Evolutionary conservation across 2,888 invertebrate species (phyloP).

Genomic region (Zygogramma bicolorata): DNA sequence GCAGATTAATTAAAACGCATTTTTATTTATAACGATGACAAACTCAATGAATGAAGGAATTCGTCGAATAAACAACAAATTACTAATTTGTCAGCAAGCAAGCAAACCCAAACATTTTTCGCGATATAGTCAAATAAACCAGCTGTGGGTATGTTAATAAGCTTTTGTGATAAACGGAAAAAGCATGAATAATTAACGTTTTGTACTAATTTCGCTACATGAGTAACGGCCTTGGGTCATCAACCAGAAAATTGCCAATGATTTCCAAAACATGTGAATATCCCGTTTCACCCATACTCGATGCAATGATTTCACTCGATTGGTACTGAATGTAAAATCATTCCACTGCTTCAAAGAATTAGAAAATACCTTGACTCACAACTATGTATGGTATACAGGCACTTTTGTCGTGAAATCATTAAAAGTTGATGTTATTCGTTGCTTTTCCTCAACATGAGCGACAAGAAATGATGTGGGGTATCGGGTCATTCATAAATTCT

Average conservation of each 20-base stretch:
- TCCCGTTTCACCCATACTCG: background rate
- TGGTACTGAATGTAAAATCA: too few species aligned
- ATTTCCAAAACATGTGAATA: background rate
- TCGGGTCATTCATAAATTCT: too few species aligned
- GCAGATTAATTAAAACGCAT: constrained; percentile 7
- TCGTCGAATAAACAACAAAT: constrained; percentile 8
- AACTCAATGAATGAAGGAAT: background rate
- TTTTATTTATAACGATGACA: constrained; percentile 5
- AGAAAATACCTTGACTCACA: too few species aligned
- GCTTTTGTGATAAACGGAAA: background rate
- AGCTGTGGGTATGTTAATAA: background rate
- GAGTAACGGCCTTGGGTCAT: background rate
- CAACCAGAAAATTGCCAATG: constrained; percentile 6
- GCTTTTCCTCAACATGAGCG: too few species aligned
- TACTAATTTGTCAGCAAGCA: background rate
- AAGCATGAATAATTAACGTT: background rate
- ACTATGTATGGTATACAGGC: background rate
- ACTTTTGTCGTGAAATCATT: too few species aligned
- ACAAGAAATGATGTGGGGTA: too few species aligned
- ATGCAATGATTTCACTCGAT: background rate
- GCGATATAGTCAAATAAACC: background rate
- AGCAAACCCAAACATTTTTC: constrained; percentile 3
- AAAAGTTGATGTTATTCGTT: too few species aligned
- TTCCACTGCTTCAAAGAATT: too few species aligned
- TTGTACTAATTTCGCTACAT: constrained; percentile 16